Base-by-base conservation (phyloP, 2,113 vertebrate genomes). In the Larimichthys crocea region DNA sequence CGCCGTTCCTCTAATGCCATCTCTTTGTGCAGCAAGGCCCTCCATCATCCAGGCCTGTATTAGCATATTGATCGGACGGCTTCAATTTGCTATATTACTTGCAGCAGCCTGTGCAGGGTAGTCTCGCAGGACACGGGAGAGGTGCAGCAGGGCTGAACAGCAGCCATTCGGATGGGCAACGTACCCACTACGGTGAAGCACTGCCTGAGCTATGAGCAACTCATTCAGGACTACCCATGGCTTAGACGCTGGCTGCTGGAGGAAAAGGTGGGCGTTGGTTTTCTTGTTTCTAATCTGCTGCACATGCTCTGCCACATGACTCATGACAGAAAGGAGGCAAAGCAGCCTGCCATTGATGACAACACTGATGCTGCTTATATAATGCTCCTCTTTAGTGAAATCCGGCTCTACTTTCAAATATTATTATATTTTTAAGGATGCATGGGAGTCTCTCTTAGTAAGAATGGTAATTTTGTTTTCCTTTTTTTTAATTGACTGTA, bases 201-300 rank as follows among this genome's bases (percentile, higher is more conserved):
- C 82, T 98, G 97, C 87, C 94, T 97, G 89, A 97, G 96, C 95
- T 94, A 96, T 89, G 96, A 96, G 89, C 96, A 96, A 84, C 94
- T 97, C 76, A 86, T 95, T 80, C 95, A 93, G 79, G 96, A 97
- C 74, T 96, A 96, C 76, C 95, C 95, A n/a, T 96, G 96, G 96
- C 93, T 95, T 79, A 91, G 88, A 63, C 95, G 95, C 48, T 90
- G 94, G 74, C 92, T 93, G 79, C 91, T 79, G 85, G 90, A 94
- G 62, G 90, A 93, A 60, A 92, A 95, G 95, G 95, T 95, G 92
- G 92, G 95, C 60, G 59, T 89, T 4, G 26, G 63, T 83, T 80
- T 63, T 77, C 64, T 76, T 84, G 74, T 82, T 83, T 83, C 52
- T 86, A 74, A 86, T 89, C 64, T 74, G 66, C 76, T 76, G 91